Base-by-base conservation (phyloP, 1,140 invertebrate species). In the Rhopalosiphum padi region DNA sequence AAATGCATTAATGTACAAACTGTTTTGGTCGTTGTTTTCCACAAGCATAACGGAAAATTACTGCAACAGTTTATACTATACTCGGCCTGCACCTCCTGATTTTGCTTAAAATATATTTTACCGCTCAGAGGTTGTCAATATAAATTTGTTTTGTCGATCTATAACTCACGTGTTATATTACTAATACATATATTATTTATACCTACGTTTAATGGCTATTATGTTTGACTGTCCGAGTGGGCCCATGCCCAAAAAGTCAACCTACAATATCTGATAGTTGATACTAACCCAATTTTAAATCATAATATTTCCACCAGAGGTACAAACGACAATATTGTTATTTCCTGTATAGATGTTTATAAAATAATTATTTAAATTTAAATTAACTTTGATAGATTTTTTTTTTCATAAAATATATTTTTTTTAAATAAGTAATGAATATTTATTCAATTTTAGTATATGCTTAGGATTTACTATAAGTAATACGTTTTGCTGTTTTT, bases 191-290 rank as follows among this genome's bases (percentile, higher is more conserved):
- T 77, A 21, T 77, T 68, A 77, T n/a, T 77, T 77, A 77, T 77
- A 77, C 60, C 60, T 77, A 77, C n/a, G 60, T n/a, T 11, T n/a
- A n/a, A 77, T 77, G n/a, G 30, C 15, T n/a, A 18, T 77, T 77
- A 77, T n/a, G 30, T 77, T 77, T n/a, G 15, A 18, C 60, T 77
- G 30, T n/a, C 30, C n/a, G 60, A 77, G 30, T 77, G 60, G 60
- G 60, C 60, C 60, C 30, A n/a, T 77, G 60, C 60, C 60, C 60
- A 77, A 77, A 77, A 77, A 18, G 60, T 77, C 60, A n/a, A 77
- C 60, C 60, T n/a, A 77, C 60, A 77, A 77, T n/a, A 77, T 77
- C n/a, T 77, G n/a, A 77, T 77, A 77, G 30, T 77, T 77, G 60
- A 77, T 77, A n/a, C 60, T 77, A 77, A 77, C 60, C 60, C 60